Percentiles rank a stretch among this genome's conserved stretches.
Conservation (phyloP, 2,797 vertebrate genomes). For the Enteromius anoplus region DNA sequence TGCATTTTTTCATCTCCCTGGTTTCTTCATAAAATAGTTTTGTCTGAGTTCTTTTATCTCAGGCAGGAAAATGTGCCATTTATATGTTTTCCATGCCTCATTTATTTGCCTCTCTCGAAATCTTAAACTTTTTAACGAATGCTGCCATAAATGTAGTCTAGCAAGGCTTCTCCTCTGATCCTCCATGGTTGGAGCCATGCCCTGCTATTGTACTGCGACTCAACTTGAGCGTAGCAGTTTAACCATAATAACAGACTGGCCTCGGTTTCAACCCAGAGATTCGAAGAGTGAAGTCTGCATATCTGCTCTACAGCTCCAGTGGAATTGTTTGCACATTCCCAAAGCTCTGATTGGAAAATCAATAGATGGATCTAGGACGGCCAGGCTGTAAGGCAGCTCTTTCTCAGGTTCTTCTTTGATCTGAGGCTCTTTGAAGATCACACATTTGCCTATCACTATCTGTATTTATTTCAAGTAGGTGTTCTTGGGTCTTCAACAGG, state of each 20-base stretch:
- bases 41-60: slow-evolving; percentile 53
- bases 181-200: slow-evolving; percentile 53
- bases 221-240: slow-evolving; percentile 46
- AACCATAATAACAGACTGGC: slow-evolving; percentile 59
- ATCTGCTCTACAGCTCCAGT: slow-evolving; percentile 53
- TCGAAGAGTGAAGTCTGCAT: slow-evolving; percentile 48
- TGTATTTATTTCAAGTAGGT: neutral
- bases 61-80: slow-evolving; percentile 51
- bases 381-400: slow-evolving; percentile 8
- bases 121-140: slow-evolving; percentile 56
- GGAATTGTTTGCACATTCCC: slow-evolving; percentile 58
- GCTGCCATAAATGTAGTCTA: slow-evolving; percentile 55
- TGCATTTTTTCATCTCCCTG: slow-evolving; percentile 41
- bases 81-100: slow-evolving; percentile 62
- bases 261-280: slow-evolving; percentile 52
- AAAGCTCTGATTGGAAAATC: slow-evolving; percentile 54
- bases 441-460: neutral
- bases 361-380: slow-evolving; percentile 48
- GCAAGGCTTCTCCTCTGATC: slow-evolving; percentile 54
- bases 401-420: slow-evolving; percentile 6
- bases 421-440: slow-evolving; percentile 13
- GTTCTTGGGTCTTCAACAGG: neutral
- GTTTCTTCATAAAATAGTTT: slow-evolving; percentile 47
- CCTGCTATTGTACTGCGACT: slow-evolving; percentile 56
- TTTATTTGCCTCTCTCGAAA: slow-evolving; percentile 48